Base-by-base conservation (phyloP, 2,797 vertebrate species). In the Pteronotus mesoamericanus region DNA sequence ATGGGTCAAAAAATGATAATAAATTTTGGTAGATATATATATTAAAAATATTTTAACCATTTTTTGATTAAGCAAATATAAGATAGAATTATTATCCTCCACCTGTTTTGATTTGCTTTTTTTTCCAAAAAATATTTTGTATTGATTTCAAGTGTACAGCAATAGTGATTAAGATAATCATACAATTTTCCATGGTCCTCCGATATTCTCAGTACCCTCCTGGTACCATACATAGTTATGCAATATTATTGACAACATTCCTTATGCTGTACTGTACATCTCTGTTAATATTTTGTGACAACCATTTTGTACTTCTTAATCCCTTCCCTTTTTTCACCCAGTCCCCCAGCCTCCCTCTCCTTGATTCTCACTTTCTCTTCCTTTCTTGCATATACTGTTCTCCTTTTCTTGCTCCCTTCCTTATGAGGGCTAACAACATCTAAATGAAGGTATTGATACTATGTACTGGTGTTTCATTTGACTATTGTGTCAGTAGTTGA, bases 31-130 rank as follows among this genome's bases (percentile, higher is more conserved):
- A 93, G 6, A 24, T 93, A 19, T 5, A 64, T 9, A 68, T 91
- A 69, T 75, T 82, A 44, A 39, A 90, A 77, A 39, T 66, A 46
- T 72, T 84, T 92, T 32, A 72, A 42, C 19, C 39, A 26, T 22
- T 26, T 71, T 48, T 95, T 84, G 88, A 84, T 37, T 90, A 86
- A 9, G 18, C 69, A 29, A 9, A 18, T 69, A 29, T 6, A 69
- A 39, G 12, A 53, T 18, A 24, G 79, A 18, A 86, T 9, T 44
- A 9, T 24, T 78, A 39, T 29, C 4, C 12, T 66, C 9, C 6
- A 4, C 44, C 22, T 39, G 9, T 26, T 37, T 42, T 53, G 15
- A 66, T 19, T n/a, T 64, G 64, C 15, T 64, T 64, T 26, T 57
- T 57, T 26, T 57, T 12, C 4, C 51, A 9, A 26, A 59, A 57